A percentile compares a stretch with the other conserved stretches of the same genome.
Conservation (phyloP, 1,140 invertebrate genomes). For the Platyura marginata region DNA sequence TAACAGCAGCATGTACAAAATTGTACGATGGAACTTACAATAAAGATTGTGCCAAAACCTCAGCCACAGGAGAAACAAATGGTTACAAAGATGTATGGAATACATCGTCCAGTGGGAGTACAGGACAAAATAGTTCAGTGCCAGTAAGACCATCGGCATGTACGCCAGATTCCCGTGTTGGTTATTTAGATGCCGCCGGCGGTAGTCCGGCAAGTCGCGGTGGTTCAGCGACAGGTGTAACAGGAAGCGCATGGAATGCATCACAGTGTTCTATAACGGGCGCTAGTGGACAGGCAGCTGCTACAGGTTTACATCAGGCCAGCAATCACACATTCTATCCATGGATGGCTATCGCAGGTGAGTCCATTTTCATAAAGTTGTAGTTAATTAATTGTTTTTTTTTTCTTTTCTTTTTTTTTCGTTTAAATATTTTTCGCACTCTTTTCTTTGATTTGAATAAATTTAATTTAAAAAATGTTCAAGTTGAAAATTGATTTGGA, state of each 20-base stretch:
- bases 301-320: constrained; percentile 72
- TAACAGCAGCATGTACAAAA: constrained; percentile 63
- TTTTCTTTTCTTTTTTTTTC: background rate
- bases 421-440: background rate
- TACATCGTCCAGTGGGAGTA: constrained; percentile 38
- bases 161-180: constrained; percentile 62
- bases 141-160: constrained; percentile 66
- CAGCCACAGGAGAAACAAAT: constrained; percentile 36
- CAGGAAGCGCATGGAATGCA: constrained; percentile 30
- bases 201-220: constrained; percentile 56
- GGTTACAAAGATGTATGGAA: constrained; percentile 36
- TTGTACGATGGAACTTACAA: constrained; percentile 23
- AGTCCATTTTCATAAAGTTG: constrained; percentile 24
- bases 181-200: constrained; percentile 42
- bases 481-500: background rate
- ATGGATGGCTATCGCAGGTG: constrained; percentile 97
- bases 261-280: constrained; percentile 25
- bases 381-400: constrained; percentile 5
- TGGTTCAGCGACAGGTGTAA: constrained; percentile 35
- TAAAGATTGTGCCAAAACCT: constrained; percentile 35
- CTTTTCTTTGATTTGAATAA: background rate
- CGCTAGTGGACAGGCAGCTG: constrained; percentile 51
- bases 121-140: constrained; percentile 33
- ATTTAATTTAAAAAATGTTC: background rate
- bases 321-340: constrained; percentile 89